phyloP scores from a whole-genome alignment of 2,113 vertebrate species.

The Forbesichthys papilliferus region DNA sequence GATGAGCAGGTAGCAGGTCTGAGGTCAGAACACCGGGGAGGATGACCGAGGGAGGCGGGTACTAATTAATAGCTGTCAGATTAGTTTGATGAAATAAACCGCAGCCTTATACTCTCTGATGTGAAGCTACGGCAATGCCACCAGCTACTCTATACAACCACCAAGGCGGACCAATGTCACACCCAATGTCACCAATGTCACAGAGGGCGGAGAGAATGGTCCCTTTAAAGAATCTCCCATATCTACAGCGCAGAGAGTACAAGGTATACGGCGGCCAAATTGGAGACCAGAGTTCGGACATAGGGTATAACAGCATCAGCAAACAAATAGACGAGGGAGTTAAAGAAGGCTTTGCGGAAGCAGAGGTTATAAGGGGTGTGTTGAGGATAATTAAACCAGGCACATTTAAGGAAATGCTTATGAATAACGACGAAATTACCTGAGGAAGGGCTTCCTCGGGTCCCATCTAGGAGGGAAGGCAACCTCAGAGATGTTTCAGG shows the following conservation, averaged over 20 bases:
- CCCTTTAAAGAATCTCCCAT: conserved; percentile 21
- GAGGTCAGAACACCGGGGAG: too few species aligned
- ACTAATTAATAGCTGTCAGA: too few species aligned
- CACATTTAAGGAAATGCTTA: too few species aligned
- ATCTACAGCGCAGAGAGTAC: conserved; percentile 9
- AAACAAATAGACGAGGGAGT: conserved; percentile 34
- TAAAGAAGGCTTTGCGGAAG: conserved; percentile 7
- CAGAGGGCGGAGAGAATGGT: conserved; percentile 6
- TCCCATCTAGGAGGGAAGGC: too few species aligned
- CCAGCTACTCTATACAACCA: not conserved
- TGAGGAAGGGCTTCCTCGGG: too few species aligned
- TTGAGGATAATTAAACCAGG: too few species aligned
- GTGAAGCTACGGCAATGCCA: not conserved
- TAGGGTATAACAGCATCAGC: conserved; percentile 21
- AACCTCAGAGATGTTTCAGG: too few species aligned
- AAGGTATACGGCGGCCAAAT: conserved; percentile 22
- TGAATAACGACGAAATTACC: too few species aligned
- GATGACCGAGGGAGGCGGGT: too few species aligned
- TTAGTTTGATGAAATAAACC: too few species aligned
- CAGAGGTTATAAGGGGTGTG: conserved; percentile 20
- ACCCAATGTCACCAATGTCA: not conserved
- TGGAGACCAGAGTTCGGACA: conserved; percentile 26
- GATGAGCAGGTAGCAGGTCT: too few species aligned
- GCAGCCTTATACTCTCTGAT: too few species aligned
- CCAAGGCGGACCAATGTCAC: not conserved